phyloP scores from a whole-genome alignment of 2,797 vertebrate species.

The Pteronotus mesoamericanus region DNA sequence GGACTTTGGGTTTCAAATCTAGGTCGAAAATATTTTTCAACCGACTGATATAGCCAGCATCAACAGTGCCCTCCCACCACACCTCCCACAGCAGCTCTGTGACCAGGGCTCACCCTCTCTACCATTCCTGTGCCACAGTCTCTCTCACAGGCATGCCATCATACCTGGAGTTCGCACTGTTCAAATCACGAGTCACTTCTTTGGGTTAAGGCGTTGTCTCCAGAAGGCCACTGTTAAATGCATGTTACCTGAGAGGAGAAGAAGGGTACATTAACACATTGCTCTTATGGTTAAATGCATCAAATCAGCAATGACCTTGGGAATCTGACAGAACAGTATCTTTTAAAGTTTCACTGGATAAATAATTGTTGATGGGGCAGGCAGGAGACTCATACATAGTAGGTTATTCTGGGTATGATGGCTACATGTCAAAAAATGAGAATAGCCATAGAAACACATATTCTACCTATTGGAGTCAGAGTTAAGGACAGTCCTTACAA shows the following conservation, averaged over 20 bases:
- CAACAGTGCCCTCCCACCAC: conserved; percentile 1
- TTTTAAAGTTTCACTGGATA: neutral
- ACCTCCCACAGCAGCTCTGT: conserved; percentile 14
- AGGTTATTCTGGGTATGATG: neutral
- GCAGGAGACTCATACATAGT: neutral
- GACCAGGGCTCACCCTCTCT: neutral
- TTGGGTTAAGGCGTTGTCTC: conserved; percentile 69
- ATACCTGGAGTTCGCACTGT: conserved; percentile 68
- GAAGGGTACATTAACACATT: conserved; percentile 49
- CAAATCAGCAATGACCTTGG: neutral
- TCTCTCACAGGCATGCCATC: conserved; percentile 31
- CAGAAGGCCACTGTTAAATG: conserved; percentile 73
- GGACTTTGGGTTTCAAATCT: conserved; percentile 4
- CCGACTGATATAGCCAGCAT: neutral
- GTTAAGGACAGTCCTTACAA: neutral
- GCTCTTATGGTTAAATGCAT: conserved; percentile 19
- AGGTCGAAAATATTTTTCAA: conserved; percentile 20
- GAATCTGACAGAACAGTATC: neutral
- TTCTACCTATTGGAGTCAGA: neutral
- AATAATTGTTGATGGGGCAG: neutral
- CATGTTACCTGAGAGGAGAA: conserved; percentile 72
- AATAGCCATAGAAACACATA: neutral
- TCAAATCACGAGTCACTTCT: conserved; percentile 58
- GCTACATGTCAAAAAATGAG: conserved; percentile 18
- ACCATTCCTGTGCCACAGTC: neutral